Evolutionary conservation across 1,140 invertebrate genomes (phyloP).

Genomic region (Pinna nobilis): DNA sequence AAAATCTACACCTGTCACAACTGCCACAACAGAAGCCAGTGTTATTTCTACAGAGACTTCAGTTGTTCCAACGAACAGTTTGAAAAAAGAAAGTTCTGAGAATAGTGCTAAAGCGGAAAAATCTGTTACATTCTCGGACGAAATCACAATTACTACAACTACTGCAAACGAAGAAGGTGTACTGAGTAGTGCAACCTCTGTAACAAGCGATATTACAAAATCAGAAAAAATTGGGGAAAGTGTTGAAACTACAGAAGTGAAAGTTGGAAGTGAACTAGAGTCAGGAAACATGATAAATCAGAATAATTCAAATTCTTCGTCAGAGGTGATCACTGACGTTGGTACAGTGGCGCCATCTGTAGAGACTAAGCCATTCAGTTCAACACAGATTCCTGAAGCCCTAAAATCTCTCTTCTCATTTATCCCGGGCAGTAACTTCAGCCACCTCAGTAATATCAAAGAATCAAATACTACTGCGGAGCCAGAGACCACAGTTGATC

Average conservation of each 20-base stretch:
- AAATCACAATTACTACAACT: not conserved
- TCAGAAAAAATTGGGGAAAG: not conserved
- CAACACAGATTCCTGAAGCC: slow-evolving; percentile 44
- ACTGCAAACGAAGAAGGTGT: not conserved
- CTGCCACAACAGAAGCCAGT: not conserved
- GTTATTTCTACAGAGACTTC: not conserved
- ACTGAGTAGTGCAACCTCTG: not conserved
- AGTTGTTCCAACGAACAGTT: not conserved
- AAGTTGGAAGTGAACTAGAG: not conserved
- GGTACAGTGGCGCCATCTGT: not conserved
- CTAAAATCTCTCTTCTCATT: slow-evolving; percentile 53
- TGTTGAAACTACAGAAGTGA: not conserved
- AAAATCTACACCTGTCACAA: not conserved
- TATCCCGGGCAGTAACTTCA: slow-evolving; percentile 36
- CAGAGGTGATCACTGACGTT: not conserved
- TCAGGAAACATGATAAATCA: no score
- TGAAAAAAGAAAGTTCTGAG: slow-evolving; percentile 2
- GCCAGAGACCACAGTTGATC: not conserved
- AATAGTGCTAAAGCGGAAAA: not conserved
- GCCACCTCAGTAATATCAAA: slow-evolving; percentile 27
- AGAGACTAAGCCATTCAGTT: slow-evolving; percentile 6
- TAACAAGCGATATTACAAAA: not conserved
- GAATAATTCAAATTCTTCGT: slow-evolving; percentile 3
- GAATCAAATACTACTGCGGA: not conserved
- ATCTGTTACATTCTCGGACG: not conserved